phyloP scores from a whole-genome alignment of 2,797 vertebrate genomes.

The Gobio occitaniae region DNA sequence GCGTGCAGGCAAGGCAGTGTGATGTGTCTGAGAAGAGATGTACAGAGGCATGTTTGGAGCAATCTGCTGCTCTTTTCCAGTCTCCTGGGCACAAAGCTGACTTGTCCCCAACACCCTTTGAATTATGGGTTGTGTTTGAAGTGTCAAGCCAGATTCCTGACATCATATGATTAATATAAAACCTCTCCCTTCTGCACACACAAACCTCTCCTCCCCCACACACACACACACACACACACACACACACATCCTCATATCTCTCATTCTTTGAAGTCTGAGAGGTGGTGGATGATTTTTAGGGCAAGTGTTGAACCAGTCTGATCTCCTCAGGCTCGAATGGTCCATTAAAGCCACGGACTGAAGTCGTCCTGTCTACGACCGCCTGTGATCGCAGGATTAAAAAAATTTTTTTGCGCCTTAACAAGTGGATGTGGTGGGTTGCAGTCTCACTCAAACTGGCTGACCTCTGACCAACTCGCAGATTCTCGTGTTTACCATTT shows the following conservation, averaged over 20 bases:
- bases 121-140: slow-evolving; percentile 76
- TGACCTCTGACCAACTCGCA: slow-evolving; percentile 20
- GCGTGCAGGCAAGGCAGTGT: neutral
- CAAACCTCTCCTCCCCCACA: slow-evolving; percentile 31
- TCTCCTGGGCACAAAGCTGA: slow-evolving; percentile 46
- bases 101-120: slow-evolving; percentile 48
- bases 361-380: slow-evolving; percentile 54
- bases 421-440: neutral
- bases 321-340: slow-evolving; percentile 46
- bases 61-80: slow-evolving; percentile 42
- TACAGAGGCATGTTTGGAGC: slow-evolving; percentile 35
- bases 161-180: slow-evolving; percentile 79
- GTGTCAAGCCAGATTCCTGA: slow-evolving; percentile 71
- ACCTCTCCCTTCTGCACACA: slow-evolving; percentile 60
- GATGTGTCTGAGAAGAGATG: slow-evolving; percentile 17
- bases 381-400: slow-evolving; percentile 23
- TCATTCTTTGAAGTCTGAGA: slow-evolving; percentile 55
- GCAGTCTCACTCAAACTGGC: neutral
- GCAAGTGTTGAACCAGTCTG: slow-evolving; percentile 52
- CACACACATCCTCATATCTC: slow-evolving; percentile 29
- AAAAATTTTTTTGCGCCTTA: neutral
- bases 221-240: slow-evolving; percentile 9
- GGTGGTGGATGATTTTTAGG: slow-evolving; percentile 52
- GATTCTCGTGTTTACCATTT: no score
- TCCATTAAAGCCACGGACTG: slow-evolving; percentile 45